These are phyloP conservation scores for Solea solea DNA, from an alignment of 2,113 vertebrate genomes.

Conservation along the genomic window DNA sequence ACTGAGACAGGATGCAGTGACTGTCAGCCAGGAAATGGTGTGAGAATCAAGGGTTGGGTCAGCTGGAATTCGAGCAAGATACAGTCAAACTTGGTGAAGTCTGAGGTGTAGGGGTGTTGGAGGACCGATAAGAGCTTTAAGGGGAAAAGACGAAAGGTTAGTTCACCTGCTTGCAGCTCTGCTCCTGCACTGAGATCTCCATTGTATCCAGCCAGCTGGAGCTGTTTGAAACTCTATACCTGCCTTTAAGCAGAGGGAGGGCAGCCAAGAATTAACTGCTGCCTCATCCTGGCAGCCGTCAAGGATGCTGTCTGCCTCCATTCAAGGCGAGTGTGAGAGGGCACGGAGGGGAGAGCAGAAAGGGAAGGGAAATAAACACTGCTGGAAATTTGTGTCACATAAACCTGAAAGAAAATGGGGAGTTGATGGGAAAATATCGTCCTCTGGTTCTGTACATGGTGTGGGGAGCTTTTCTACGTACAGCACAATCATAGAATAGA, in stretches of 20 bases:
- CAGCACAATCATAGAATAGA: conserved; percentile 29
- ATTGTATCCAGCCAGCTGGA: conserved; percentile 81
- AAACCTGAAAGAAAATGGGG: conserved; percentile 35
- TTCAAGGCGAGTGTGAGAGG: conserved; percentile 72
- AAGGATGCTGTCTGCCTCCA: conserved; percentile 77
- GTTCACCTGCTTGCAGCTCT: conserved; percentile 78
- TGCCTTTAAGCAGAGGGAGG: conserved; percentile 82
- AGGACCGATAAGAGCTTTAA: conserved; percentile 46
- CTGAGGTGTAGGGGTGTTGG: conserved; percentile 46
- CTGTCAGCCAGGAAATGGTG: conserved; percentile 54
- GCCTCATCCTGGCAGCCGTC: conserved; percentile 79
- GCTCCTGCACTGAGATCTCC: conserved; percentile 74
- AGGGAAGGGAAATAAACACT: conserved; percentile 42
- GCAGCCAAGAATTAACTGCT: conserved; percentile 84
- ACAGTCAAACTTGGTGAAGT: conserved; percentile 41
- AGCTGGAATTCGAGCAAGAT: conserved; percentile 50
- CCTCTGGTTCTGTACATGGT: neutral
- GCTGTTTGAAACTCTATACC: conserved; percentile 83
- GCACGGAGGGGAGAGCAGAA: conserved; percentile 46
- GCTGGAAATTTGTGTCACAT: conserved; percentile 43
- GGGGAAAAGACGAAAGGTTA: conserved; percentile 57
- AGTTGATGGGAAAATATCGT: conserved; percentile 8
- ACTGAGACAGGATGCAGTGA: conserved; percentile 29
- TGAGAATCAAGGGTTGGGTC: conserved; percentile 32
- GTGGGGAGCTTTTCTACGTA: conserved; percentile 22